Evolutionary conservation across 2,888 invertebrate genomes (phyloP), one percentile per base, ranked within the genome.

Genomic region (Drosophila koepferae): DNA sequence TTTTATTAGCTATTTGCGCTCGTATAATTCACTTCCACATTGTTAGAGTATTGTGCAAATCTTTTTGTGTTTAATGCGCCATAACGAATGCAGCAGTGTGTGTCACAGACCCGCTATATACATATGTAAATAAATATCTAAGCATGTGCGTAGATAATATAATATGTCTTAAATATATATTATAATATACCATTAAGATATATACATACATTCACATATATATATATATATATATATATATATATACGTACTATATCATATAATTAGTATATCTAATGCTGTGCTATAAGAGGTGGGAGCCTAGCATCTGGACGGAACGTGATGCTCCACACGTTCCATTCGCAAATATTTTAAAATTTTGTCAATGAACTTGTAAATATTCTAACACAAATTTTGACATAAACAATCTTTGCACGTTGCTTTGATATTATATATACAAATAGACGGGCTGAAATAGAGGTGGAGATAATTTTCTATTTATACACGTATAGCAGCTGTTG

Each of bases 1-100:
- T 81, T 77, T 63, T 54, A 79, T 77, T 70, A 67, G 63, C 76
- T 71, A 78, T 74, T 78, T 77, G 34, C 55, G 63, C 59, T 63
- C 62, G 55, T 60, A 66, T 69, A 78, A 75, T 73, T 72, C 61
- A 70, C 69, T 80, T 76, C 77, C 73, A 80, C 71, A 61, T 68
- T 70, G 72, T 48, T 20, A 58, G 56, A 55, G 66, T 71, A 81
- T 86, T 72, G 74, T 80, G 60, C 68, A 74, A 74, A 86, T 74
- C 61, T 67, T 63, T 77, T 72, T 76, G 78, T 77, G 67, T 72
- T 79, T 83, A 86, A 89, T 89, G 88, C 83, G 89, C 86, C 89
- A 85, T 86, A 86, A 74, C 81, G 74, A 86, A 79, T 79, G 89
- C 63, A 86, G 86, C 89, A 88, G 73, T 74, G 65, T 61, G 63